A percentile compares a stretch with the other conserved stretches of the same genome.
phyloP scores from a whole-genome alignment of 2,888 invertebrate species.

The Tuberolachnus salignus region DNA sequence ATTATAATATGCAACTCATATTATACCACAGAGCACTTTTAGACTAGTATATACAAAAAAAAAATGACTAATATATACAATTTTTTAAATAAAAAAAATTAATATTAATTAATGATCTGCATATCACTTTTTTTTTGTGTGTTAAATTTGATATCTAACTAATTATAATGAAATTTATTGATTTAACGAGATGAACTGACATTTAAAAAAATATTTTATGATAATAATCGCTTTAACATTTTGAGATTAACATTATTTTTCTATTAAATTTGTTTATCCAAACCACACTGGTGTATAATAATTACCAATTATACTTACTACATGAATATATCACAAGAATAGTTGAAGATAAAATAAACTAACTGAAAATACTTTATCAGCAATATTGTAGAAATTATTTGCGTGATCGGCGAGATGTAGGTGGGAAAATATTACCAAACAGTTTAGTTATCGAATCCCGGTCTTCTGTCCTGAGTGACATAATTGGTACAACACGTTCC shows the following conservation, averaged over 20 bases:
- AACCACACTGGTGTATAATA: conserved; percentile 6
- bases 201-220: conserved; percentile 22
- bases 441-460: conserved; percentile 33
- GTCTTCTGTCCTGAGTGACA: conserved; percentile 39
- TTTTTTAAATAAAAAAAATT: conserved; percentile 19
- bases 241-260: conserved; percentile 21
- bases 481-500: conserved; percentile 43
- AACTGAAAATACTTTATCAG: background rate
- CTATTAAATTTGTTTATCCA: conserved; percentile 26
- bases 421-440: conserved; percentile 55
- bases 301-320: conserved; percentile 15
- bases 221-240: background rate
- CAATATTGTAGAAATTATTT: conserved; percentile 20
- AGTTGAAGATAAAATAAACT: conserved; percentile 15
- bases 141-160: conserved; percentile 5
- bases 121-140: too few relatives aligned
- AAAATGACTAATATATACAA: conserved; percentile 51
- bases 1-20: conserved; percentile 11
- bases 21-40: conserved; percentile 30
- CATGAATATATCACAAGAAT: conserved; percentile 50
- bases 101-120: conserved; percentile 7
- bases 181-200: background rate
- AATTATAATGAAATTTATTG: conserved; percentile 38
- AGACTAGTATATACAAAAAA: conserved; percentile 53
- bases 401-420: conserved; percentile 25